Conservation (phyloP, 1,140 invertebrate species). For the Bradysia coprophila region DNA sequence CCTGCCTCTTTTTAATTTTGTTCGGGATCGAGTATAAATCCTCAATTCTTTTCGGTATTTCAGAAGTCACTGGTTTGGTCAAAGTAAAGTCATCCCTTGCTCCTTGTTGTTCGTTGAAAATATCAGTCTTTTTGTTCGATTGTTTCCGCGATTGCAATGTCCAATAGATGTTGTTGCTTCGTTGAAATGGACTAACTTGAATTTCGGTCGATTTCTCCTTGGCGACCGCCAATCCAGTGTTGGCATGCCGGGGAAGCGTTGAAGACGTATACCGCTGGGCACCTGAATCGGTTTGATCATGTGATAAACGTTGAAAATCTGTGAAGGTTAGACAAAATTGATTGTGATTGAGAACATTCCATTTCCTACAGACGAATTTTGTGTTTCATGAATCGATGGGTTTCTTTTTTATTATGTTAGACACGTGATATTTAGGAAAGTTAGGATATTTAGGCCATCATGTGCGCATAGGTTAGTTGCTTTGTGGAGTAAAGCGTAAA, state of each 20-base stretch:
- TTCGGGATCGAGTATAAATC: slow-evolving; percentile 22
- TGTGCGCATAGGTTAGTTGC: too few relatives aligned
- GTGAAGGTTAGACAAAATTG: slow-evolving; percentile 11
- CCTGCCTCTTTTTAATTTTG: neutral
- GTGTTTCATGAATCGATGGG: too few relatives aligned
- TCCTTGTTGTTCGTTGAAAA: neutral
- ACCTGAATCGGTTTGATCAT: slow-evolving; percentile 14
- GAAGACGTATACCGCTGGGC: neutral
- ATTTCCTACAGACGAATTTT: too few relatives aligned
- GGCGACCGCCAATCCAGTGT: neutral
- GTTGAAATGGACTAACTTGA: slow-evolving; percentile 11
- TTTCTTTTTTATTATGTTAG: too few relatives aligned
- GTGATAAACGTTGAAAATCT: slow-evolving; percentile 32
- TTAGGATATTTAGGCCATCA: too few relatives aligned
- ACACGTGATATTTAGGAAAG: too few relatives aligned
- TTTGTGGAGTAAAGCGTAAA: too few relatives aligned
- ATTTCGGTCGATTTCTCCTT: neutral
- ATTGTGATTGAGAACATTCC: too few relatives aligned
- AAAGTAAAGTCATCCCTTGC: slow-evolving; percentile 5
- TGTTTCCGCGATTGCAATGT: slow-evolving; percentile 21
- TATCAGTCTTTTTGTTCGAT: neutral
- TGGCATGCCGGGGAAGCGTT: neutral
- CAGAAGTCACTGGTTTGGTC: slow-evolving; percentile 6
- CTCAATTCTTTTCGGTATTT: slow-evolving; percentile 13
- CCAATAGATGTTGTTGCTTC: slow-evolving; percentile 22